Evolutionary conservation across 2,797 vertebrate genomes (phyloP).

Genomic region (Danio kyathit): DNA sequence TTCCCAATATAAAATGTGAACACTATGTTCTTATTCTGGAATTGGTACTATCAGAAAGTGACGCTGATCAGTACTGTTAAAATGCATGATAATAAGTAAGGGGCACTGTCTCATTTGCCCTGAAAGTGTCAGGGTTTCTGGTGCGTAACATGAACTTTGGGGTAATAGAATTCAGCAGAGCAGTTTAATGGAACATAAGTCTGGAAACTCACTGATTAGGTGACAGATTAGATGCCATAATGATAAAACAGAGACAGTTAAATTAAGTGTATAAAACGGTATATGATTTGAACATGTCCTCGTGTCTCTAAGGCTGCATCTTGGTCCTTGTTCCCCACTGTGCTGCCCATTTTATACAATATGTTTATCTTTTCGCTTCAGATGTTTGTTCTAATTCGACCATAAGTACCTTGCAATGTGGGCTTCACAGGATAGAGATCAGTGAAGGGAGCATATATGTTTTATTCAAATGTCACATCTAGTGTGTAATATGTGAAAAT

Average conservation of each 20-base stretch:
- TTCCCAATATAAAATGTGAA: background rate
- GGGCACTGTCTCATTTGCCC: constrained; percentile 16
- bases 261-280: background rate
- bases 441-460: no score
- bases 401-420: no score
- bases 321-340: no score
- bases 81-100: constrained; percentile 16
- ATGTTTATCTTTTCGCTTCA: no score
- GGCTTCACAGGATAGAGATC: no score
- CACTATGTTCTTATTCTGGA: background rate
- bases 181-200: constrained; percentile 70
- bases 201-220: constrained; percentile 58
- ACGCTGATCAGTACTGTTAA: constrained; percentile 6
- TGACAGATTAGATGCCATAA: constrained; percentile 29
- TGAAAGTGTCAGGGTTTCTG: constrained; percentile 63
- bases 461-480: no score
- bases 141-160: constrained; percentile 74
- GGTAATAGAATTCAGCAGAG: constrained; percentile 77
- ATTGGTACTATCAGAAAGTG: constrained; percentile 30
- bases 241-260: constrained; percentile 20
- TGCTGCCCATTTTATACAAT: no score
- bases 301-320: no score
- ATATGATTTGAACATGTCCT: no score
- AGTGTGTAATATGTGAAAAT: no score
- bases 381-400: no score